Percentiles rank a stretch among this genome's conserved stretches.
These are phyloP conservation scores for Turnix velox DNA, from an alignment of 2,113 vertebrate species.

Conservation along the genomic window DNA sequence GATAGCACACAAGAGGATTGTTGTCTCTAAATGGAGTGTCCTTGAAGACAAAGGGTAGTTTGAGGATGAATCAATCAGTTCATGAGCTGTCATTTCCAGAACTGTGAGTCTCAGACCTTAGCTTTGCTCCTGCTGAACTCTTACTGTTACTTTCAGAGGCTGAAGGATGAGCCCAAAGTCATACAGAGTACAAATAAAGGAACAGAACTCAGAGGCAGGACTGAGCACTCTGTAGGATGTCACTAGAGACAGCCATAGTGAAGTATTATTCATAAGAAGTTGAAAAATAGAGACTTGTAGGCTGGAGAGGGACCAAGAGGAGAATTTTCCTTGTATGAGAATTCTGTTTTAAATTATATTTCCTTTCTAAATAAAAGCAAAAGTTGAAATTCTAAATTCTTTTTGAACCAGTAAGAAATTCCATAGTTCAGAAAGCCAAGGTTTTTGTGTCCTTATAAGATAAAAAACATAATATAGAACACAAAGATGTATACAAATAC, in stretches of 20 bases:
- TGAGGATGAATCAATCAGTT: not conserved
- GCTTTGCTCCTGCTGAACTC: not conserved
- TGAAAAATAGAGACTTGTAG: not conserved
- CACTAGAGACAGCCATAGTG: not conserved
- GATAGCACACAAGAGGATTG: not conserved
- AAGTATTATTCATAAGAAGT: not conserved
- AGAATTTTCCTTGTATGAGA: not conserved
- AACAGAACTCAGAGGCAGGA: not conserved
- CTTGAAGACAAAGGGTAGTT: slow-evolving; percentile 32
- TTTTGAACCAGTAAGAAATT: not conserved
- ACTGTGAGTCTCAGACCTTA: not conserved
- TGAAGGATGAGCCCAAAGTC: not conserved
- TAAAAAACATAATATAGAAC: not conserved
- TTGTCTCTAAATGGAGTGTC: not conserved
- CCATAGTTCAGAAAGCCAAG: not conserved
- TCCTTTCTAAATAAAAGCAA: not conserved
- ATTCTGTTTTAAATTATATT: not conserved
- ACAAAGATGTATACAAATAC: not conserved
- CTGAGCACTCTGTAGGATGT: not conserved
- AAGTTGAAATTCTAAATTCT: not conserved
- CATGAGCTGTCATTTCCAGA: not conserved
- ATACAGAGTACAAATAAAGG: not conserved
- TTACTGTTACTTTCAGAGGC: not conserved
- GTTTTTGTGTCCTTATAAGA: not conserved
- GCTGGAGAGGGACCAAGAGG: not conserved